Conservation (phyloP, 2,888 invertebrate species). For the Tanytarsus gracilentus region DNA sequence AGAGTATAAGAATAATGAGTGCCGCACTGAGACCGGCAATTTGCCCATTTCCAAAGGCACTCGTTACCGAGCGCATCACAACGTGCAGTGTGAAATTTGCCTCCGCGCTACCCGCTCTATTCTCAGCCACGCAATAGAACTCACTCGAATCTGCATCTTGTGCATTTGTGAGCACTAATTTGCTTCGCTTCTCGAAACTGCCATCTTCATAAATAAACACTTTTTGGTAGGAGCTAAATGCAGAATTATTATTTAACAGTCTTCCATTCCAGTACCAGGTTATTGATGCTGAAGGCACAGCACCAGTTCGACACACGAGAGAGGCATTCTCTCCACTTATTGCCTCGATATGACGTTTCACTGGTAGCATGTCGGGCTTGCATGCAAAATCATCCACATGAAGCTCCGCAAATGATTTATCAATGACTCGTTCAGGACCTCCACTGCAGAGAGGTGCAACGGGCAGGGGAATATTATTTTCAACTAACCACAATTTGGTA, state of each 20-base stretch:
- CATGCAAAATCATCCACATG: slow-evolving; percentile 78
- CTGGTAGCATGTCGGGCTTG: slow-evolving; percentile 67
- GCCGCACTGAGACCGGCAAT: slow-evolving; percentile 79
- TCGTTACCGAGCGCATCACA: slow-evolving; percentile 64
- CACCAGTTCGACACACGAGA: slow-evolving; percentile 69
- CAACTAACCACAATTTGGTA: slow-evolving; percentile 71
- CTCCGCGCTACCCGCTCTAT: slow-evolving; percentile 77
- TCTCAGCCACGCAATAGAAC: slow-evolving; percentile 84
- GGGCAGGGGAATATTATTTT: slow-evolving; percentile 65
- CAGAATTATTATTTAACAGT: slow-evolving; percentile 64
- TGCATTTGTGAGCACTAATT: slow-evolving; percentile 68
- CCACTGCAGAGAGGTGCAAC: slow-evolving; percentile 69
- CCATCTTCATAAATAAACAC: slow-evolving; percentile 69
- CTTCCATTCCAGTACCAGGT: slow-evolving; percentile 85
- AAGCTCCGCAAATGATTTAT: slow-evolving; percentile 65
- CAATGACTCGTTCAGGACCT: slow-evolving; percentile 58
- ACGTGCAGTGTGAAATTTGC: slow-evolving; percentile 84
- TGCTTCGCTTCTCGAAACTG: slow-evolving; percentile 64
- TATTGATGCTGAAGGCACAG: slow-evolving; percentile 68
- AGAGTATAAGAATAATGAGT: slow-evolving; percentile 64
- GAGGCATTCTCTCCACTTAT: slow-evolving; percentile 78
- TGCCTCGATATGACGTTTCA: slow-evolving; percentile 67
- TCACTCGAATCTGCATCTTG: slow-evolving; percentile 75
- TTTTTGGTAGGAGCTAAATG: slow-evolving; percentile 68
- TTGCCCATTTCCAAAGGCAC: slow-evolving; percentile 74